Conservation (phyloP, 2,113 vertebrate genomes). For the Arvicanthis niloticus region DNA sequence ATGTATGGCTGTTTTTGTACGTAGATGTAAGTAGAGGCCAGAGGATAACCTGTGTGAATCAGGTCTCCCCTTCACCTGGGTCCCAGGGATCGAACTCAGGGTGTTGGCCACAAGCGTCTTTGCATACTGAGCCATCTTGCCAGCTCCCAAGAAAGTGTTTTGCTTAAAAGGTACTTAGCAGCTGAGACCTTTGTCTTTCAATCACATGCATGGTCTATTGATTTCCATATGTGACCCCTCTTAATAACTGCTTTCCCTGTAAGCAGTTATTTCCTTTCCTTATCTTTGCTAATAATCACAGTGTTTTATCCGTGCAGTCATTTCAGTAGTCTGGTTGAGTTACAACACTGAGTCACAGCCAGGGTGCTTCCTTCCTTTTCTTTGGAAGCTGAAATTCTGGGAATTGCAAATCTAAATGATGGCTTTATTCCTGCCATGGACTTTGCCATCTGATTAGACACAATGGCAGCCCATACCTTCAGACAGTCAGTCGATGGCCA, state of each 20-base stretch:
- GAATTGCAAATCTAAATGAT: not conserved
- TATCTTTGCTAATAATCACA: not conserved
- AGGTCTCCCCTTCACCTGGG: not conserved
- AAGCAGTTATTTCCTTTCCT: not conserved
- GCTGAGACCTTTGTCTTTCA: not conserved
- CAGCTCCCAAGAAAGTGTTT: not conserved
- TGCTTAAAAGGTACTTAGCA: not conserved
- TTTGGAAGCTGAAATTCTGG: not conserved
- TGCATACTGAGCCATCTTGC: not conserved
- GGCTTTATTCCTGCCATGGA: not conserved
- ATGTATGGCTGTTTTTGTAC: not conserved
- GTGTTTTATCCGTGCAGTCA: not conserved
- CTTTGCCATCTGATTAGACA: not conserved
- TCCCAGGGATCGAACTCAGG: no score
- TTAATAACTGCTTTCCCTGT: not conserved
- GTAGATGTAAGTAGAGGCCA: not conserved
- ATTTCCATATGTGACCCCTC: not conserved
- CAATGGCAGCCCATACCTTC: rapidly evolving
- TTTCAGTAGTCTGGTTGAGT: not conserved
- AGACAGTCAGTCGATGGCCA: not conserved
- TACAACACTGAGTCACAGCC: not conserved
- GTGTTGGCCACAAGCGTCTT: not conserved
- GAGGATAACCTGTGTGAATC: not conserved
- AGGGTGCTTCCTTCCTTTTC: not conserved
- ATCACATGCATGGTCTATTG: not conserved